Conservation (phyloP, 2,797 vertebrate genomes). For the Chromobotia macracanthus region DNA sequence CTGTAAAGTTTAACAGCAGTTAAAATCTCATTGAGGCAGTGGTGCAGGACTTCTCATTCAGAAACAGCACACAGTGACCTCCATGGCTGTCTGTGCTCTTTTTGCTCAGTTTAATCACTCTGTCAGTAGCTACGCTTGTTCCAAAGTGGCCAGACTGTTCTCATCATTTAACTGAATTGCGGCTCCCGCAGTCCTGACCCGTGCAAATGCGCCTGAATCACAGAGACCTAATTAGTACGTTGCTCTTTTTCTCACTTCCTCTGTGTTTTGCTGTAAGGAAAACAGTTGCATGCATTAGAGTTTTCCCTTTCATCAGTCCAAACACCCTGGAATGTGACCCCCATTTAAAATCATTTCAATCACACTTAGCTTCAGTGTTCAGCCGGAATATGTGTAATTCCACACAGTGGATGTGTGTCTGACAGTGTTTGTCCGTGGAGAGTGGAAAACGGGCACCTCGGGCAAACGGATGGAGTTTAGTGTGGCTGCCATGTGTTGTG, state of each 20-base stretch:
- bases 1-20: neutral
- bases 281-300: conserved; percentile 59
- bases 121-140: conserved; percentile 34
- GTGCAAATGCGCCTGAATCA: conserved; percentile 57
- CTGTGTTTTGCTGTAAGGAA: conserved; percentile 57
- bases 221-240: conserved; percentile 58
- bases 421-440: conserved; percentile 21
- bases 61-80: conserved; percentile 27
- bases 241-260: conserved; percentile 21
- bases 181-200: conserved; percentile 57
- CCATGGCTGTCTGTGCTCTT: conserved; percentile 29
- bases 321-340: conserved; percentile 59
- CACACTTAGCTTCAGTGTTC: conserved; percentile 52
- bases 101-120: conserved; percentile 40
- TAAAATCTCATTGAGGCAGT: neutral
- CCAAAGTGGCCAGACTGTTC: conserved; percentile 49
- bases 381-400: conserved; percentile 48
- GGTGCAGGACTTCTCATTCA: conserved; percentile 1
- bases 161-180: conserved; percentile 50
- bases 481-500: neutral
- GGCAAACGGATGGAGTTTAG: conserved; percentile 8
- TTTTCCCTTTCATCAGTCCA: conserved; percentile 65
- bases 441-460: conserved; percentile 23
- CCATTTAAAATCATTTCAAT: conserved; percentile 61
- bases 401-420: conserved; percentile 42